Evolutionary conservation across 2,113 vertebrate genomes (phyloP).

Genomic region (Lycaon pictus): DNA sequence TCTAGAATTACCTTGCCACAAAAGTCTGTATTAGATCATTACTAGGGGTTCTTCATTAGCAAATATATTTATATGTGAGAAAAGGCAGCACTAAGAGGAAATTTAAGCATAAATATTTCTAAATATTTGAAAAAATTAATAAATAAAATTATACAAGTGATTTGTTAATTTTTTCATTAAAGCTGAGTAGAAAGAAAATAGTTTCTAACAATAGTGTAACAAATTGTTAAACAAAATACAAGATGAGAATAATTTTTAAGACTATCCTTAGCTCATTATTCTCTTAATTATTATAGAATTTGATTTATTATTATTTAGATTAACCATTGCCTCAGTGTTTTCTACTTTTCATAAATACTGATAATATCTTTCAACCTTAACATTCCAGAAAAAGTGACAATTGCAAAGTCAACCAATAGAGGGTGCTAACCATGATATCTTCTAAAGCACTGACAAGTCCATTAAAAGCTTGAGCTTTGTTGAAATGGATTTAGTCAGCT

Average conservation of each 20-base stretch:
- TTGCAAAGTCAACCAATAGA: neutral
- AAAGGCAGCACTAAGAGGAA: neutral
- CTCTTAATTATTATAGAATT: neutral
- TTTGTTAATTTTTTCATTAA: neutral
- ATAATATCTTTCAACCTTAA: neutral
- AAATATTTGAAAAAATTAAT: neutral
- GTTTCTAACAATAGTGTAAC: neutral
- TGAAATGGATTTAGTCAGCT: conserved; percentile 62
- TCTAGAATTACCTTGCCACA: neutral
- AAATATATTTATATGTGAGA: neutral
- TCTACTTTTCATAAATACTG: neutral
- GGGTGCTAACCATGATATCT: neutral
- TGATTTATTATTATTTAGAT: neutral
- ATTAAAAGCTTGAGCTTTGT: conserved; percentile 33
- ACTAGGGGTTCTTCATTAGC: neutral
- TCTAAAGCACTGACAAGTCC: neutral
- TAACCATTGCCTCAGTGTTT: neutral
- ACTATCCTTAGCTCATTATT: neutral
- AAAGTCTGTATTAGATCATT: neutral
- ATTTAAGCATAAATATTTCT: neutral
- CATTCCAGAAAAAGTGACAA: neutral
- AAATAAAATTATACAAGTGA: neutral
- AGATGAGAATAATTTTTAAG: neutral
- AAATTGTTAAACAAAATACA: neutral
- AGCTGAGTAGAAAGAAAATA: neutral